Conservation (phyloP, 2,888 invertebrate genomes). For the Pachliopta kotzebuea region DNA sequence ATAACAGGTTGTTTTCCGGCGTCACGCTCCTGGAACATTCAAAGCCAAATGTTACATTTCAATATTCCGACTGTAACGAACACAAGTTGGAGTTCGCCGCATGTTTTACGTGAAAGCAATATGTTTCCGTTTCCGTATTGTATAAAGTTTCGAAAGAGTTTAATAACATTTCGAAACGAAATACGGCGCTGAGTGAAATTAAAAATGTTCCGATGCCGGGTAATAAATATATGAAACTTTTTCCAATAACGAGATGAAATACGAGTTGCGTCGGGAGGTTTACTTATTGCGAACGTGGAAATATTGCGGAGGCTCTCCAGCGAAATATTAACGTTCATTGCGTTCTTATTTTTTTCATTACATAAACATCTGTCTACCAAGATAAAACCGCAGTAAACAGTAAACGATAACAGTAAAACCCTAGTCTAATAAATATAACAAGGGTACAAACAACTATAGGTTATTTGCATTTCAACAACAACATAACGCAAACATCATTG, state of each 20-base stretch:
- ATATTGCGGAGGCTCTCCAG: not conserved
- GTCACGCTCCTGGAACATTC: slow-evolving; percentile 53
- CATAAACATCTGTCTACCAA: too few species aligned
- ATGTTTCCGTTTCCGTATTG: slow-evolving; percentile 34
- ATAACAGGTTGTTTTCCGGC: slow-evolving; percentile 50
- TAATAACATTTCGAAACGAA: slow-evolving; percentile 31
- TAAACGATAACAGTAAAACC: too few species aligned
- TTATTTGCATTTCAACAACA: not conserved
- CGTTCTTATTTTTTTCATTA: too few species aligned
- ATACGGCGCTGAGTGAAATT: slow-evolving; percentile 23
- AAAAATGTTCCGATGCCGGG: slow-evolving; percentile 28
- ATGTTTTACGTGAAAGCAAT: slow-evolving; percentile 52
- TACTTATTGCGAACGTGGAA: slow-evolving; percentile 8
- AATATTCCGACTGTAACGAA: slow-evolving; percentile 68
- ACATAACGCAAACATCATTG: not conserved
- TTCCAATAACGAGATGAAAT: slow-evolving; percentile 20
- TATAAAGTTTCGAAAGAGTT: slow-evolving; percentile 30
- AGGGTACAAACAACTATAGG: not conserved
- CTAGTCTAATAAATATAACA: not conserved
- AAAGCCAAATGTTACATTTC: slow-evolving; percentile 68
- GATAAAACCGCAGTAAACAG: too few species aligned
- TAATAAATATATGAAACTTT: slow-evolving; percentile 25
- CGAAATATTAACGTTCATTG: not conserved
- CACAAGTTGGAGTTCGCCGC: slow-evolving; percentile 54
- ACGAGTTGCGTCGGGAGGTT: slow-evolving; percentile 3